phyloP scores from a whole-genome alignment of 2,797 vertebrate species.

The Poeciliopsis turneri region DNA sequence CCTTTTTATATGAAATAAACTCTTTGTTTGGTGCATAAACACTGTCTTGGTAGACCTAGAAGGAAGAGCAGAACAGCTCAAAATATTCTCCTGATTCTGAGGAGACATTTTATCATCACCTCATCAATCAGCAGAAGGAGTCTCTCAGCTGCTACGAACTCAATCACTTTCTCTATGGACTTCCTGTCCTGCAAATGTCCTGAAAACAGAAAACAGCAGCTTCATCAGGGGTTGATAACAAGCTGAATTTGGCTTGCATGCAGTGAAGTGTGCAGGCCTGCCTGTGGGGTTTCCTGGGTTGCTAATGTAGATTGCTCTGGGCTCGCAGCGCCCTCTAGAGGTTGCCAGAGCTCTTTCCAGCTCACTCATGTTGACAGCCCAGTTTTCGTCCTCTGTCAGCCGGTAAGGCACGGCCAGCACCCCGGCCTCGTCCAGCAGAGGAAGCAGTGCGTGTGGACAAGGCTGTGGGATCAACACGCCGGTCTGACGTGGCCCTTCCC shows the following conservation, averaged over 20 bases:
- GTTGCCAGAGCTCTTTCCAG: constrained; percentile 51
- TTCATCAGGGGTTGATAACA: background rate
- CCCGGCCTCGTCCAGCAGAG: constrained; percentile 51
- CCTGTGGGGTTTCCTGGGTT: constrained; percentile 82
- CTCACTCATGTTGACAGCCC: constrained; percentile 65
- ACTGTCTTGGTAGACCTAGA: constrained; percentile 86
- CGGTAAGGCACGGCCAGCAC: constrained; percentile 58
- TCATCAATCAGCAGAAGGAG: constrained; percentile 88
- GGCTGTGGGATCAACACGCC: constrained; percentile 73
- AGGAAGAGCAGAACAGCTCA: background rate
- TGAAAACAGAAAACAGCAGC: constrained; percentile 43
- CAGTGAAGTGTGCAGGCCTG: constrained; percentile 20
- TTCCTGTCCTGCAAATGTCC: constrained; percentile 86
- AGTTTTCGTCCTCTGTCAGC: constrained; percentile 67
- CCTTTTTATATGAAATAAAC: constrained; percentile 89
- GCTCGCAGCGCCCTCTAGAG: constrained; percentile 52
- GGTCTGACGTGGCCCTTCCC: constrained; percentile 42
- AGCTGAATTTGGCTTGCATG: background rate
- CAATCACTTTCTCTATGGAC: constrained; percentile 85
- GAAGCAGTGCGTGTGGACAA: constrained; percentile 12
- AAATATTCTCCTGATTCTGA: background rate
- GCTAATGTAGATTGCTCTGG: constrained; percentile 75
- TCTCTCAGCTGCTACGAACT: constrained; percentile 82
- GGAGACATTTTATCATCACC: constrained; percentile 62
- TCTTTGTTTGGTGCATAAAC: constrained; percentile 72